Base-by-base conservation (phyloP, 2,888 invertebrate species). In the Rhingia rostrata region DNA sequence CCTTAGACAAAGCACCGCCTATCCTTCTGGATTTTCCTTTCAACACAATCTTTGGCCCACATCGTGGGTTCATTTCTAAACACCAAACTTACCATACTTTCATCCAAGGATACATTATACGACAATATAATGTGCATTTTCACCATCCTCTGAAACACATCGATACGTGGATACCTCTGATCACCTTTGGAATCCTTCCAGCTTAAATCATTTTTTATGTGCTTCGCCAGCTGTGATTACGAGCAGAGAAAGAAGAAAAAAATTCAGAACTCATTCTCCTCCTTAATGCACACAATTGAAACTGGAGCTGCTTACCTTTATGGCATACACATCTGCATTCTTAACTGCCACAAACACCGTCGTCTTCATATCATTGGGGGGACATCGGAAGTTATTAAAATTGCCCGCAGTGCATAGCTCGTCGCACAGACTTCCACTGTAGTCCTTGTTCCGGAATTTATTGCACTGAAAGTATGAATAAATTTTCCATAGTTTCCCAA, bases 101-200 rank as follows among this genome's bases (percentile, higher is more conserved):
- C 91, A 77, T 91, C 91, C 35, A 91, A 69, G 4, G 91, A 90
- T 0, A 91, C 88, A 86, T 91, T 91, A 69, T 91, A 91, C 22
- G 89, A 88, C 12, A 91, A 81, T 43, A 88, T 90, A 9, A 91
- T 90, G 74, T 91, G 90, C 87, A 90, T 87, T 86, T 90, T 91
- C 33, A 91, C 89, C 72, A 91, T 90, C 80, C 90, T 89, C 79
- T 91, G 90, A 56, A 91, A 91, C 49, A 90, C 90, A 69, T 90
- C 89, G 10, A 90, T 88, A 63, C 88, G 89, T 1, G 91, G 91
- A 86, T 90, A 91, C 7, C 88, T 88, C 2, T 87, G 86, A 61
- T 87, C 82, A 1, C 90, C 90, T 22, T 89, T 87, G 60, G 87
- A 89, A 79, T 91, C 89, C 10, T 87, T 87, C 91, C 91, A 91